phyloP scores from a whole-genome alignment of 1,140 invertebrate genomes.

The Drosophila nannoptera region DNA sequence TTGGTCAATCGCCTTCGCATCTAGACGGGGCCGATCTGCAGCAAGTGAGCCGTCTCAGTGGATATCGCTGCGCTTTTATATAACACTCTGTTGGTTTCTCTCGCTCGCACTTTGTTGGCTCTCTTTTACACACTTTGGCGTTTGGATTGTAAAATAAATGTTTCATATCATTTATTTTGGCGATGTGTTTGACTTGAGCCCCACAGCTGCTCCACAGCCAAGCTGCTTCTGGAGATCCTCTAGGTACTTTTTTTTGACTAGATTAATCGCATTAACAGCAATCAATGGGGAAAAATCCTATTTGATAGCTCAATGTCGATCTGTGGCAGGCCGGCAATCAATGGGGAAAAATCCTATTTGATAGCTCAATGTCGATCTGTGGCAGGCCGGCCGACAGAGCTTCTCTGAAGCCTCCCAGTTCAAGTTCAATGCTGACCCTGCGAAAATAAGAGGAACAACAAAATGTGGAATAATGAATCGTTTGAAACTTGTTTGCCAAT shows the following conservation, averaged over 20 bases:
- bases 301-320: neutral
- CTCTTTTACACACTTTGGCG: neutral
- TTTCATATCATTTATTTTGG: too few species aligned
- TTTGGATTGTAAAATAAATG: too few species aligned
- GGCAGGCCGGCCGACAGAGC: slow-evolving; percentile 15
- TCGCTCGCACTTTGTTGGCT: neutral
- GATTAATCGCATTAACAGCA: too few species aligned
- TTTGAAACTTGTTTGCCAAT: slow-evolving; percentile 56
- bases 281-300: too few species aligned
- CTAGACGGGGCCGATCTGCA: slow-evolving; percentile 10
- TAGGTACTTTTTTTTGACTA: too few species aligned
- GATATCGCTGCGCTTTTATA: slow-evolving; percentile 32
- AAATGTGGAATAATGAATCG: slow-evolving; percentile 2
- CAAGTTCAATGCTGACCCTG: slow-evolving; percentile 61
- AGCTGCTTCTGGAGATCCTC: too few species aligned
- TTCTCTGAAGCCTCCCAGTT: slow-evolving; percentile 25
- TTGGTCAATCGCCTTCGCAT: slow-evolving; percentile 42
- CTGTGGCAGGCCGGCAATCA: slow-evolving; percentile 9
- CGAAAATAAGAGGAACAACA: slow-evolving; percentile 1
- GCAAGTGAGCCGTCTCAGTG: slow-evolving; percentile 6
- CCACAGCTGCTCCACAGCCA: too few species aligned
- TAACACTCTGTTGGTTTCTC: neutral
- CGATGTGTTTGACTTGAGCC: too few species aligned
- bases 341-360: too few species aligned
- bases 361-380: neutral